These are phyloP conservation scores for Latrodectus geometricus DNA, from an alignment of 1,140 invertebrate genomes.

Conservation along the genomic window DNA sequence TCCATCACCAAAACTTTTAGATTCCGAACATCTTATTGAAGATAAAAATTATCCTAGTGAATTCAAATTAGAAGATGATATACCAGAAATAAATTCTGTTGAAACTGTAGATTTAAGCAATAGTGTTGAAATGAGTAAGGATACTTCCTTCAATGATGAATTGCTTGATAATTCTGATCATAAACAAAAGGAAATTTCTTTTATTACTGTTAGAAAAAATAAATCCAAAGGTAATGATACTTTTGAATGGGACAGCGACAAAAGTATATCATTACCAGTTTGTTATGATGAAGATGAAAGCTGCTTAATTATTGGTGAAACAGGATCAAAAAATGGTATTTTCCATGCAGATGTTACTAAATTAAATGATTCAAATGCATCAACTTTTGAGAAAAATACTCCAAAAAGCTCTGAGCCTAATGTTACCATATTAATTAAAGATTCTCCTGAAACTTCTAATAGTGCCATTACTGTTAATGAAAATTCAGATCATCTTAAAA, in stretches of 20 bases:
- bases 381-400: background rate
- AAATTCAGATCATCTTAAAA: background rate
- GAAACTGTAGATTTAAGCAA: background rate
- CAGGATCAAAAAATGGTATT: background rate
- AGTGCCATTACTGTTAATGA: background rate
- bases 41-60: background rate
- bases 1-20: background rate
- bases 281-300: slow-evolving; percentile 30
- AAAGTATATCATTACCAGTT: slow-evolving; percentile 19
- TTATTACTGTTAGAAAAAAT: slow-evolving; percentile 50
- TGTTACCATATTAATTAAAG: background rate
- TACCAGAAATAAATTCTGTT: background rate
- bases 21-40: background rate
- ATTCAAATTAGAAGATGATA: too few relatives aligned
- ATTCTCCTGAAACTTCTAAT: background rate
- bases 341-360: slow-evolving; percentile 16
- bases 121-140: slow-evolving; percentile 34
- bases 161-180: slow-evolving; percentile 35
- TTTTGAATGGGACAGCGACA: slow-evolving; percentile 56
- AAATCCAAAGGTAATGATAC: background rate
- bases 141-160: slow-evolving; percentile 1
- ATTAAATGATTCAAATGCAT: background rate
- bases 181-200: slow-evolving; percentile 10
- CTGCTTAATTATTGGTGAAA: background rate
- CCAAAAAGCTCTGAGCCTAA: background rate